Percentiles rank a stretch among this genome's conserved stretches.
These are phyloP conservation scores for Parapsyche elsis DNA, from an alignment of 1,140 invertebrate genomes.

Conservation along the genomic window DNA sequence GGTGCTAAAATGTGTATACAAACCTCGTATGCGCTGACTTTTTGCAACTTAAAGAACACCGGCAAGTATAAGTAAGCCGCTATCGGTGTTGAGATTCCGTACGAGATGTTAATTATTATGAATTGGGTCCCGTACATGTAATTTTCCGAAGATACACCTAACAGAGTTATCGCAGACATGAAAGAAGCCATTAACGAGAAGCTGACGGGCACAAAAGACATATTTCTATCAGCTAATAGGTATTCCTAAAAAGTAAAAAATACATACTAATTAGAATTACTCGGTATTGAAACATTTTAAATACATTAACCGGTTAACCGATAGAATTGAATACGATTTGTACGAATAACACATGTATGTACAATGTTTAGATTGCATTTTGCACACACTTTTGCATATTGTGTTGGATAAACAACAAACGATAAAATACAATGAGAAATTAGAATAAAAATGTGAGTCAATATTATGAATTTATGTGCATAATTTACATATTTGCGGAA, in stretches of 20 bases:
- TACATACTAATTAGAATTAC: background rate
- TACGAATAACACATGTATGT: too few species aligned
- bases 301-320: too few species aligned
- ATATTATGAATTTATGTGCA: too few species aligned
- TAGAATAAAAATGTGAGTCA: too few species aligned
- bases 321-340: too few species aligned
- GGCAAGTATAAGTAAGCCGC: constrained; percentile 86
- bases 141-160: constrained; percentile 89
- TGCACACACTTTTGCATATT: too few species aligned
- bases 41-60: constrained; percentile 87
- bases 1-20: constrained; percentile 61
- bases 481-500: too few species aligned
- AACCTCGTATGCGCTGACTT: constrained; percentile 86
- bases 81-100: constrained; percentile 83
- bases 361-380: too few species aligned
- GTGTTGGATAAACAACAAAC: too few species aligned
- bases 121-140: constrained; percentile 88
- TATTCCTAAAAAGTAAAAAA: constrained; percentile 75
- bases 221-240: constrained; percentile 81
- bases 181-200: constrained; percentile 93
- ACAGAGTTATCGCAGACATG: constrained; percentile 93
- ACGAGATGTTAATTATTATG: constrained; percentile 84
- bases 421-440: too few species aligned
- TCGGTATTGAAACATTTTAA: too few species aligned
- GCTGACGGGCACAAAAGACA: constrained; percentile 82